Conservation (phyloP, 2,888 invertebrate genomes). For the Diabrotica balteata region DNA sequence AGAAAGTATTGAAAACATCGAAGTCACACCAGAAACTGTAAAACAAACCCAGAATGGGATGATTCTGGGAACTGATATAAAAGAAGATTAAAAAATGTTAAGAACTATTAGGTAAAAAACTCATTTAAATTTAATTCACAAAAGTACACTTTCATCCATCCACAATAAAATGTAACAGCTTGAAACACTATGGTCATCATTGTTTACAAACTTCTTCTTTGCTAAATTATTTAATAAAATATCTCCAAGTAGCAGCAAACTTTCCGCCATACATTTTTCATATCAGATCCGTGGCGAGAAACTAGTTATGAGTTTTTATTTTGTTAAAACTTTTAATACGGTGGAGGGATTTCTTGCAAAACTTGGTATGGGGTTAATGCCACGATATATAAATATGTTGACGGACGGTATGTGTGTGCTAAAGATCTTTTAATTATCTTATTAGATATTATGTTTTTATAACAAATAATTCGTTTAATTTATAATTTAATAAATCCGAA, state of each 20-base stretch:
- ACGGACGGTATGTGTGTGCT: neutral
- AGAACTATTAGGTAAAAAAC: too few relatives aligned
- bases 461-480: too few relatives aligned
- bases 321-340: slow-evolving; percentile 10
- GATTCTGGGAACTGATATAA: too few relatives aligned
- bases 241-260: slow-evolving; percentile 10
- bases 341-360: slow-evolving; percentile 4
- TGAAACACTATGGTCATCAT: neutral
- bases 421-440: neutral
- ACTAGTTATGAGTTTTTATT: slow-evolving; percentile 20
- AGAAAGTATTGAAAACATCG: too few relatives aligned
- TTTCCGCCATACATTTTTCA: slow-evolving; percentile 26
- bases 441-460: neutral
- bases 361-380: neutral
- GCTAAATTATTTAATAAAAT: slow-evolving; percentile 18
- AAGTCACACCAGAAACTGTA: too few relatives aligned
- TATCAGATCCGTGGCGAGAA: slow-evolving; percentile 23
- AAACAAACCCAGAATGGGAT: too few relatives aligned
- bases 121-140: too few relatives aligned
- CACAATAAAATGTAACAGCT: neutral
- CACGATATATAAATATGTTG: neutral
- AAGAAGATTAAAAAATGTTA: too few relatives aligned
- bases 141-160: neutral
- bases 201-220: slow-evolving; percentile 17
- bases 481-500: too few relatives aligned